Evolutionary conservation across 2,113 vertebrate genomes (phyloP), one percentile per base, ranked within the genome.

Genomic region (Furnarius figulus): DNA sequence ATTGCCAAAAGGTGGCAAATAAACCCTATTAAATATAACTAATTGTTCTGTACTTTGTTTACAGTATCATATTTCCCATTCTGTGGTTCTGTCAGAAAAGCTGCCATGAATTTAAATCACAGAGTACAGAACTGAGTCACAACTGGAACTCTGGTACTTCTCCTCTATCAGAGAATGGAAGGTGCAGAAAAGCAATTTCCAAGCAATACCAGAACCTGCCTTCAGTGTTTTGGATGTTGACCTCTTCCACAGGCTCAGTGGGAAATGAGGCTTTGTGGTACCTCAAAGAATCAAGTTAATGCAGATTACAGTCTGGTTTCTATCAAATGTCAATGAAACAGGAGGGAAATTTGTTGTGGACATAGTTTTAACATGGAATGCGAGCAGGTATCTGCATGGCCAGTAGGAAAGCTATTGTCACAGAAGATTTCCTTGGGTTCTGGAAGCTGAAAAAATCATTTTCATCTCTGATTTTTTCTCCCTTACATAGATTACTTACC

Each of bases 281-380:
- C 56, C n/a, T 71, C 59, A 46, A 24, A 53, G 79, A 92, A 80
- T 83, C 47, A 46, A 42, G 21, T 80, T 53, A 68, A 70, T 67
- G 55, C 56, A 63, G 21, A 52, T 27, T 74, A 67, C 42, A 58
- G 42, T 50, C 83, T 81, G 68, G 10, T n/a, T 90, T 80, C 20
- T 77, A 86, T 80, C 76, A 90, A 58, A 66, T 81, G 62, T 62
- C 55, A 74, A 10, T 62, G 86, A 84, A 79, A 62, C 2, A 13
- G 28, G 15, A 0, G 15, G 23, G 0, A 0, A 15, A 46, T 14
- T 37, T 12, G 5, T 44, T 65, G 59, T 59, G 72, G 42, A 58
- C 23, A 19, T 84, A 25, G 50, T 58, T 76, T 77, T 70, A 66
- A 20, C 10, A 22, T 27, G 42, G 28, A 62, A 53, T 46, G 50